Evolutionary conservation across 2,113 vertebrate species (phyloP), one percentile per base, ranked within the genome.

Genomic region (Ascaphus truei): DNA sequence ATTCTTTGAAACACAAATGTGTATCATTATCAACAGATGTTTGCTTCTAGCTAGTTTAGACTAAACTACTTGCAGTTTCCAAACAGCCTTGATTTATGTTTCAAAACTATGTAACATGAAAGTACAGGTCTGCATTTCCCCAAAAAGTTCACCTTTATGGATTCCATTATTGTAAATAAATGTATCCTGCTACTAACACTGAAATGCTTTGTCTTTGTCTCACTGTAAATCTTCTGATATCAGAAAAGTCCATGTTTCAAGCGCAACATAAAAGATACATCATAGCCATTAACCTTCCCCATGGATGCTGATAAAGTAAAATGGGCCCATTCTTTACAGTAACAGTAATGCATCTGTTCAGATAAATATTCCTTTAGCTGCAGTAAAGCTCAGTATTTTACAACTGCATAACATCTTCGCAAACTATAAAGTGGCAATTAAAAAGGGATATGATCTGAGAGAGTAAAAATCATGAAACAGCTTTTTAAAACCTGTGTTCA

Each of bases 251-350:
- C 56, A 53, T 71, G 76, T 74, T 86, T 86, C 81, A 81, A 72
- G 75, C 58, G 80, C 57, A 75, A 75, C 16, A 29, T 76, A 77
- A 81, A 85, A 85, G 79, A 85, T 81, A 76, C 64, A 84, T 83
- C 80, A 80, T 25, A 64, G 68, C 69, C 69, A 86, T 87, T 89
- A 89, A 85, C 84, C 79, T 87, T 81, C 65, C 74, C 72, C 73
- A 82, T 72, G 76, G 67, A 63, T 84, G 82, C 81, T 83, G 83
- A 85, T 88, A 84, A 88, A 86, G 73, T 84, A 85, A 86, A 87
- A 85, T 65, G 68, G 72, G 36, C 33, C 71, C 58, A 80, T 89
- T 88, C 77, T 87, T 88, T 85, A 84, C 58, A 78, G 74, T 79
- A 85, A 83, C 77, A 80, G 69, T 78, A 77, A 78, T 41, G 69